Percentiles rank a stretch among this genome's conserved stretches.
These are phyloP conservation scores for Eptatretus atami DNA, from an alignment of 2,797 vertebrate species.

Conservation along the genomic window DNA sequence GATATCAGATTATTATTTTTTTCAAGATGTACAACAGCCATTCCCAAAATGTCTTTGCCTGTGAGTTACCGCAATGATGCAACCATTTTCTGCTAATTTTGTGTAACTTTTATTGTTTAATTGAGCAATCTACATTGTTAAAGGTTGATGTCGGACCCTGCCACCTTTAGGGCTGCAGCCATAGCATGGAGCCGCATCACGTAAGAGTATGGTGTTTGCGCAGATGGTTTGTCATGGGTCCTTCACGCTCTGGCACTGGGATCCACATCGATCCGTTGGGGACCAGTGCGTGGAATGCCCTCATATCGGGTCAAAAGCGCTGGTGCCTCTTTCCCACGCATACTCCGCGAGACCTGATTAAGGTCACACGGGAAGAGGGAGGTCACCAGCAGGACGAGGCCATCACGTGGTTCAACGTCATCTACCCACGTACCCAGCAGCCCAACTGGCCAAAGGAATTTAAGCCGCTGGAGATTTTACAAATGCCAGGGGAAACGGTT, in stretches of 20 bases:
- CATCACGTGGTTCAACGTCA: slow-evolving; percentile 74
- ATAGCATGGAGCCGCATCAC: too few relatives aligned
- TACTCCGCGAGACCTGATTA: slow-evolving; percentile 76
- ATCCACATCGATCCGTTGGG: slow-evolving; percentile 92
- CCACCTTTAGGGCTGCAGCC: too few relatives aligned
- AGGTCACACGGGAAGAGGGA: slow-evolving; percentile 58
- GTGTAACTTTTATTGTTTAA: too few relatives aligned
- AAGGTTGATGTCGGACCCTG: too few relatives aligned
- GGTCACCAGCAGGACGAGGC: slow-evolving; percentile 94
- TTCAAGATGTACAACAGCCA: too few relatives aligned
- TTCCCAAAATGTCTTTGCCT: too few relatives aligned
- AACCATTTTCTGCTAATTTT: too few relatives aligned
- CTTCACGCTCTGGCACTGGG: slow-evolving; percentile 64
- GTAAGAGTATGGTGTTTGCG: neutral
- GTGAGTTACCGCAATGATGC: too few relatives aligned
- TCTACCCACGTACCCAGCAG: slow-evolving; percentile 61
- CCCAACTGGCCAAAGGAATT: slow-evolving; percentile 59
- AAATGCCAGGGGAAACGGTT: slow-evolving; percentile 67
- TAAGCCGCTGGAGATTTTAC: slow-evolving; percentile 61
- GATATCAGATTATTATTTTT: too few relatives aligned
- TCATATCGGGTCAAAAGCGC: slow-evolving; percentile 81
- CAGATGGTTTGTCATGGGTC: slow-evolving; percentile 98
- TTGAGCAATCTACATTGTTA: too few relatives aligned
- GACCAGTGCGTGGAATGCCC: slow-evolving; percentile 81
- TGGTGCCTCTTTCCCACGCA: slow-evolving; percentile 93